A percentile compares a stretch with the other conserved stretches of the same genome.
Evolutionary conservation across 2,113 vertebrate genomes (phyloP).

Genomic region (Daphoenositta chrysoptera): DNA sequence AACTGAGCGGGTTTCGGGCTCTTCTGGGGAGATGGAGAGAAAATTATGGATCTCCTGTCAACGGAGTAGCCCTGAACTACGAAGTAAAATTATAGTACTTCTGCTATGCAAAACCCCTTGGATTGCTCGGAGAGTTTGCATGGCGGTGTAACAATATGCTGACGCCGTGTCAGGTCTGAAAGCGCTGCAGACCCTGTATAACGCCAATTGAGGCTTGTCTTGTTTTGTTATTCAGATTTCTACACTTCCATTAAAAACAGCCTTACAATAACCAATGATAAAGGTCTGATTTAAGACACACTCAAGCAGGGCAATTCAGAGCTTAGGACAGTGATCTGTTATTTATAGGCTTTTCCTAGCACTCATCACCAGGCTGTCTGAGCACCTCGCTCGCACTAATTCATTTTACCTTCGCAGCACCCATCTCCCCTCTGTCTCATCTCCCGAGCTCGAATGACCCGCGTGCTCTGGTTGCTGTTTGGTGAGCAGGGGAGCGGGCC

Average conservation of each 20-base stretch:
- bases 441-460: neutral
- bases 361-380: slow-evolving; percentile 29
- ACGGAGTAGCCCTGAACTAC: slow-evolving; percentile 15
- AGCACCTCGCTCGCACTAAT: slow-evolving; percentile 45
- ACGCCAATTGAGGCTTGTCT: slow-evolving; percentile 50
- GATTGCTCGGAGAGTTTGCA: slow-evolving; percentile 13
- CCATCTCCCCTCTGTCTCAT: neutral
- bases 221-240: slow-evolving; percentile 69
- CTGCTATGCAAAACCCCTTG: neutral
- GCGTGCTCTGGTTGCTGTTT: neutral
- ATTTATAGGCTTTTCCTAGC: slow-evolving; percentile 63
- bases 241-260: slow-evolving; percentile 55
- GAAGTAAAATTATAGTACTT: slow-evolving; percentile 25
- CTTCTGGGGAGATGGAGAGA: neutral
- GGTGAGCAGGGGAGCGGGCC: neutral
- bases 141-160: slow-evolving; percentile 35
- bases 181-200: slow-evolving; percentile 10
- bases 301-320: slow-evolving; percentile 52
- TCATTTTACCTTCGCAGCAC: slow-evolving; percentile 39
- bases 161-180: slow-evolving; percentile 32
- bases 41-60: slow-evolving; percentile 30
- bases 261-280: slow-evolving; percentile 39
- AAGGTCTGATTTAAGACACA: slow-evolving; percentile 60
- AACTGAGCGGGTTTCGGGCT: neutral
- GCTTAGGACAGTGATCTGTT: slow-evolving; percentile 58